Evolutionary conservation across 1,140 invertebrate species (phyloP).

Genomic region (Tribolium castaneum): DNA sequence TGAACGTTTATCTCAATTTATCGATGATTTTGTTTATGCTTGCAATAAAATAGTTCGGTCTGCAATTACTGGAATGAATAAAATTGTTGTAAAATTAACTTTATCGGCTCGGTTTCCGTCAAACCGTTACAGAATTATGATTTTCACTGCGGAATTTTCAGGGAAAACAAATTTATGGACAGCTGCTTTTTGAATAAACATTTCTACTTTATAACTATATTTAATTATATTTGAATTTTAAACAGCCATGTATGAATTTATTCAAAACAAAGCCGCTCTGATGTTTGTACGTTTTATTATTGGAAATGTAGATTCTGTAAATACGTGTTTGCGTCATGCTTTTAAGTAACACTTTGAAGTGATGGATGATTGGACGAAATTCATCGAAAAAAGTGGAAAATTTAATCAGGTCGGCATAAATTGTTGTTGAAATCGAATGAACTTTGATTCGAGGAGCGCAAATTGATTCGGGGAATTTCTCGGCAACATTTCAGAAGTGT

Average conservation of each 20-base stretch:
- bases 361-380: background rate
- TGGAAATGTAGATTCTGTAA: background rate
- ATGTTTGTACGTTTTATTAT: conserved; percentile 1
- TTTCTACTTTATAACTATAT: conserved; percentile 5
- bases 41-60: background rate
- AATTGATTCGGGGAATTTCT: background rate
- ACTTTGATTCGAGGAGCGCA: background rate
- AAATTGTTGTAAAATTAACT: conserved; percentile 9
- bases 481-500: background rate
- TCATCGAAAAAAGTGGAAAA: background rate
- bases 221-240: conserved; percentile 30
- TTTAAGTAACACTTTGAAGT: background rate
- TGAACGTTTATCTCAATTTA: conserved; percentile 25
- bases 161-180: background rate
- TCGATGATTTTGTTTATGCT: conserved; percentile 23
- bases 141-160: conserved; percentile 22
- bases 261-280: background rate
- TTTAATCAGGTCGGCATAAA: background rate
- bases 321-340: background rate
- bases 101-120: background rate
- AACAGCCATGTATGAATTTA: conserved; percentile 1
- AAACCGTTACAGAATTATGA: conserved; percentile 3
- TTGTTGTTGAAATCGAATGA: background rate
- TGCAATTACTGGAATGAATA: conserved; percentile 25
- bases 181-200: conserved; percentile 15